Conservation (phyloP, 2,888 invertebrate genomes). For the Arctia plantaginis region DNA sequence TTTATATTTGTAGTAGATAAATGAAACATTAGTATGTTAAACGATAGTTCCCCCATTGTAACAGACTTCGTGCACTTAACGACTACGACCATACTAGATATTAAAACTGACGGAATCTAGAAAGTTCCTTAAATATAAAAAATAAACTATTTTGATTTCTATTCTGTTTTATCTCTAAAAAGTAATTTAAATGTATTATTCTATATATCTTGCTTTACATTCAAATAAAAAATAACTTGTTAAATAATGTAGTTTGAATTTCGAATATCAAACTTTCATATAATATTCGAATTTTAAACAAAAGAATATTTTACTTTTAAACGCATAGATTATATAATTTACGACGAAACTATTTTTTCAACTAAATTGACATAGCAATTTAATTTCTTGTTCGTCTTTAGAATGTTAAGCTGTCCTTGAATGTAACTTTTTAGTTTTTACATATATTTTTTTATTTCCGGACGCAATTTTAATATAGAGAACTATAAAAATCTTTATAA, state of each 20-base stretch:
- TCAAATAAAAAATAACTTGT: background rate
- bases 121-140: background rate
- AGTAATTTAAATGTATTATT: too few relatives aligned
- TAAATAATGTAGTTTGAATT: background rate
- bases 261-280: background rate
- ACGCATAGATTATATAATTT: background rate
- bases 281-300: background rate
- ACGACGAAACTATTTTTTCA: background rate
- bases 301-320: background rate
- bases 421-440: background rate
- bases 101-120: background rate
- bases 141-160: background rate
- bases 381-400: background rate
- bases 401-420: background rate
- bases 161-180: too few relatives aligned
- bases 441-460: background rate
- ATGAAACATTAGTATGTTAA: constrained; percentile 35
- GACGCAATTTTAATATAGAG: background rate
- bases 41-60: constrained; percentile 11
- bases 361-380: background rate
- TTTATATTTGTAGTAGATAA: constrained; percentile 21
- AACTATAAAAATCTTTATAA: too few relatives aligned
- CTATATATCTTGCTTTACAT: too few relatives aligned
- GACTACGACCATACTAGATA: constrained; percentile 8
- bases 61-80: constrained; percentile 10